Evolutionary conservation across 2,888 invertebrate genomes (phyloP), one percentile per base, ranked within the genome.

Genomic region (Sepiola atlantica): DNA sequence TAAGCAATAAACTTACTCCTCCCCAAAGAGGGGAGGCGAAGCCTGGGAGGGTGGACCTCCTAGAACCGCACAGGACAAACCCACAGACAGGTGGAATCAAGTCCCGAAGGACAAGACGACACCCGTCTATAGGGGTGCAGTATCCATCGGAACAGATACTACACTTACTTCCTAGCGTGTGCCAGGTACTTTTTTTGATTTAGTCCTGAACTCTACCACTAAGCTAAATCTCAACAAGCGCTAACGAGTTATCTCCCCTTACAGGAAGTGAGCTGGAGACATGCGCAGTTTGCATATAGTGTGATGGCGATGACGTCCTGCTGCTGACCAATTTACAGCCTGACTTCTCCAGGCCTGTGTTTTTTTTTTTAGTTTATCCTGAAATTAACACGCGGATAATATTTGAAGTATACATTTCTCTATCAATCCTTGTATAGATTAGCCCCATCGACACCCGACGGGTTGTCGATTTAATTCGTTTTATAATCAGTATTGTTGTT

Each of bases 221-320:
- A n/a, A 77, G 77, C 77, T n/a, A 77, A 3, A 77, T 61, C 0
- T 32, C n/a, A n/a, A 77, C 77, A 77, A 77, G 18, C 18, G 14
- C 77, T 32, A n/a, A 32, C 77, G 1, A 16, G 77, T 77, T 77
- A 77, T 77, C 77, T 77, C n/a, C 77, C n/a, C 77, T 77, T 77
- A 77, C n/a, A 77, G 77, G 77, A 77, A 77, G 77, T 77, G 77
- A 77, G 77, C 77, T 77, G 77, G 77, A 77, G 77, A 77, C 77
- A 77, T 77, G 77, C 77, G 77, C 77, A 77, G 12, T 77, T 77
- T n/a, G 16, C 16, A 77, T 16, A 77, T n/a, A 77, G 16, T 32
- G 77, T 77, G 77, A 77, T 77, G 77, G 77, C 77, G 77, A 77
- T 77, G n/a, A 18, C 77, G 16, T n/a, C n/a, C n/a, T 77, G 77